Evolutionary conservation across 2,888 invertebrate species (phyloP), one percentile per base, ranked within the genome.

Genomic region (Dasysyrphus albostriatus): DNA sequence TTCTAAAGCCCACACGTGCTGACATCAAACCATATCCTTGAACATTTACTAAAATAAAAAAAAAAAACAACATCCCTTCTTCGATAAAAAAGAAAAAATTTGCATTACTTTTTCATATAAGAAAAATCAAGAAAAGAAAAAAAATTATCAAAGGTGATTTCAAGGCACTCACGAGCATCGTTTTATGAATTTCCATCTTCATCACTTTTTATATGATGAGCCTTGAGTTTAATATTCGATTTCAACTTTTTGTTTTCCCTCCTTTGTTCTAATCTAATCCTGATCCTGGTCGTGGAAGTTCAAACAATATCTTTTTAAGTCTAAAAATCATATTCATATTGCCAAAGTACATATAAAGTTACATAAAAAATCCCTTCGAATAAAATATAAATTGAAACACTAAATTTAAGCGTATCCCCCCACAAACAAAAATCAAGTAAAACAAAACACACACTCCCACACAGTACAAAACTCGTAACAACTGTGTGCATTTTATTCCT

Each of bases 121-220:
- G 3, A 32, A 54, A 54, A 54, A 54, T 29, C 29, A 12, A 54
- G 24, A 54, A 3, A n/a, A n/a, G n/a, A 47, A 49, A 47, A 49
- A 34, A 82, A 85, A 67, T 78, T 81, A 74, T 85, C 85, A 82
- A 85, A 85, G 85, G 82, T 77, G 82, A 85, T 74, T 78, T 69
- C 65, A 37, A 70, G 77, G 77, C 74, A 74, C 82, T 82, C 69
- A 70, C 58, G 82, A 49, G 61, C 76, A 72, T 76, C 84, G 54
- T 76, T 32, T 77, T 70, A 24, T 72, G 39, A 54, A 69, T 69
- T 54, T 54, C 24, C 39, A 32, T 54, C 49, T 47, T 49, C 76
- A 24, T 72, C 24, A 19, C 24, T 49, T 49, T 49, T 67, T 42
- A 42, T 42, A 42, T 29, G 37, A 61, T 37, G 51, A 59, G 65